Percentiles rank a stretch among this genome's conserved stretches.
Evolutionary conservation across 2,797 vertebrate genomes (phyloP).

Genomic region (Channallabes apus): DNA sequence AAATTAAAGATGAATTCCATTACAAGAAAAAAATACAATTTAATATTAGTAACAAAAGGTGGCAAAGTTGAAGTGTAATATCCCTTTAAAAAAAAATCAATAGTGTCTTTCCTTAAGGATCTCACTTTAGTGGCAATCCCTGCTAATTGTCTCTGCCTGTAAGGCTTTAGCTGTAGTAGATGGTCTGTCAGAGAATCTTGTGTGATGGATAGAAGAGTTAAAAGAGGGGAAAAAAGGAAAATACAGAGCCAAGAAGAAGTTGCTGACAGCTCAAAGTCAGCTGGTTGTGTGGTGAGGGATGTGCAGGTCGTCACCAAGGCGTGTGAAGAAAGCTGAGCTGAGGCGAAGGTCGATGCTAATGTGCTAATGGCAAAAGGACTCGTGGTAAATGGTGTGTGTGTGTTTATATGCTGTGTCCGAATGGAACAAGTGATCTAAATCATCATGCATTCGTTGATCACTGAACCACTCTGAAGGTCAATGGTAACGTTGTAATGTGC

Average conservation of each 20-base stretch:
- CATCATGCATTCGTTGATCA: not conserved
- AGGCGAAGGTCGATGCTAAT: constrained; percentile 23
- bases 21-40: not conserved
- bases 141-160: not conserved
- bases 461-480: constrained; percentile 41
- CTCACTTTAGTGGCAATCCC: not conserved
- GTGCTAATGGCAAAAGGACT: not conserved
- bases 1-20: not conserved
- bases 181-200: constrained; percentile 23
- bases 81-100: not conserved
- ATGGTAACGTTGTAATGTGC: constrained; percentile 15
- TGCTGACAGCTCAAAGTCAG: constrained; percentile 26
- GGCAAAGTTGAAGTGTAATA: not conserved
- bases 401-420: not conserved
- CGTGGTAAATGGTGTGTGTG: not conserved
- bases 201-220: constrained; percentile 19
- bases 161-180: constrained; percentile 5
- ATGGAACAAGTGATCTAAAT: not conserved
- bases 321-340: constrained; percentile 16
- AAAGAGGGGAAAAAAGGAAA: not conserved
- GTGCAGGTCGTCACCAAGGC: constrained; percentile 10
- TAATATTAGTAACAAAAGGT: not conserved
- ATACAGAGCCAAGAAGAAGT: constrained; percentile 26
- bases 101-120: not conserved
- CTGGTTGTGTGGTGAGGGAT: constrained; percentile 22